Base-by-base conservation (phyloP, 1,140 invertebrate species). In the Choristoneura fumiferana region DNA sequence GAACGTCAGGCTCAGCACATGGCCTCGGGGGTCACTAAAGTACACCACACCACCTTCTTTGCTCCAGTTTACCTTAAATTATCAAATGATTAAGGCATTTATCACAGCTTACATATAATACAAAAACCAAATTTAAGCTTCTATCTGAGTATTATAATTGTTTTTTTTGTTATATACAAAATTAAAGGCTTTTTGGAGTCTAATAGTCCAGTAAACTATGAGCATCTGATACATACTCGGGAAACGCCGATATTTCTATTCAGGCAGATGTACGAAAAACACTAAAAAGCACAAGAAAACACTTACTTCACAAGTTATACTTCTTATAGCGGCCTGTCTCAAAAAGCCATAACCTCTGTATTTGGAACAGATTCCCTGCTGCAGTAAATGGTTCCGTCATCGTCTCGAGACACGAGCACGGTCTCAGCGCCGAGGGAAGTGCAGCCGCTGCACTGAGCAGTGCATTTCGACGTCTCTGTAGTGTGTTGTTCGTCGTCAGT, bases 1-100 rank as follows among this genome's bases (percentile, higher is more conserved):
- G 82, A 98, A 98, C 33, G 94, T 95, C 73, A 95, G 93, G 76
- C 95, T 96, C 13, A 97, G 86, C 8, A 97, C 95, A 91, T 97
- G 95, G 0, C 96, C 95, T 69, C 94, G 92, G 29, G 93, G 88
- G 35, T 97, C 96, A 49, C 96, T 96, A 91, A 97, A 98, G 75
- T 96, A 97, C 57, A 97, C 95, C 29, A 96, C 93, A 33, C 95
- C 95, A 80, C 96, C 95, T 85, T 96, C 93, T 81, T 93, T 92
- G 35, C 91, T 93, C 60, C 93, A 93, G 75, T 92, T 95, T 6
- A 94, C 92, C 92, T 93, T 69, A 18, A 59, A 65, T 2, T 29
- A 6, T 29, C 22, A 29, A 29, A 29, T 3, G 2, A 6, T 29
- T 6, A 29, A 29, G n/a, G n/a, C n/a, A n/a, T n/a, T n/a, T n/a